Conservation (phyloP, 2,888 invertebrate genomes). For the Athripsodes cinereus region DNA sequence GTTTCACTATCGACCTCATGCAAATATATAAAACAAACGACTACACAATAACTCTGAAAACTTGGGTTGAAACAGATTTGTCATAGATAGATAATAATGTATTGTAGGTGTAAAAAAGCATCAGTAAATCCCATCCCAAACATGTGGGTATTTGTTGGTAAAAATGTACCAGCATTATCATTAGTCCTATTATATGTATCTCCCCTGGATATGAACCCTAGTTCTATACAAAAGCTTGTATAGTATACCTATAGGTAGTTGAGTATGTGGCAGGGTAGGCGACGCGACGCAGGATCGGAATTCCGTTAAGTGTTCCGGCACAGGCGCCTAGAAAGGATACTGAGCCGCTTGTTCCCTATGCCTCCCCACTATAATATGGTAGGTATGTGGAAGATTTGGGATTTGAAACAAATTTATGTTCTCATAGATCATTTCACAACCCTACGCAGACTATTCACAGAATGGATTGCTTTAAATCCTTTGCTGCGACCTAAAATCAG, state of each 20-base stretch:
- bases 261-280: background rate
- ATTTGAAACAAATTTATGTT: conserved; percentile 1
- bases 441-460: background rate
- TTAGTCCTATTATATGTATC: background rate
- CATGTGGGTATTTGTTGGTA: background rate
- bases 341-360: background rate
- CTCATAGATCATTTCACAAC: background rate
- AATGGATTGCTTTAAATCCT: background rate
- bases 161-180: background rate
- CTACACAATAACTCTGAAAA: no score
- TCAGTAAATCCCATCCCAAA: background rate
- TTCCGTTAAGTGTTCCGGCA: background rate
- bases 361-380: background rate
- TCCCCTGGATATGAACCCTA: background rate
- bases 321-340: background rate
- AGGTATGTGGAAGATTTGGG: background rate
- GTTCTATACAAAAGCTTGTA: background rate
- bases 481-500: no score
- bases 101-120: no score
- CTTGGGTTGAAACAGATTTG: no score
- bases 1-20: no score
- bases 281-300: conserved; percentile 1
- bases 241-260: background rate
- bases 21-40: no score
- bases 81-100: no score